Evolutionary conservation across 2,113 vertebrate species (phyloP).

Genomic region (Prionailurus bengalensis): DNA sequence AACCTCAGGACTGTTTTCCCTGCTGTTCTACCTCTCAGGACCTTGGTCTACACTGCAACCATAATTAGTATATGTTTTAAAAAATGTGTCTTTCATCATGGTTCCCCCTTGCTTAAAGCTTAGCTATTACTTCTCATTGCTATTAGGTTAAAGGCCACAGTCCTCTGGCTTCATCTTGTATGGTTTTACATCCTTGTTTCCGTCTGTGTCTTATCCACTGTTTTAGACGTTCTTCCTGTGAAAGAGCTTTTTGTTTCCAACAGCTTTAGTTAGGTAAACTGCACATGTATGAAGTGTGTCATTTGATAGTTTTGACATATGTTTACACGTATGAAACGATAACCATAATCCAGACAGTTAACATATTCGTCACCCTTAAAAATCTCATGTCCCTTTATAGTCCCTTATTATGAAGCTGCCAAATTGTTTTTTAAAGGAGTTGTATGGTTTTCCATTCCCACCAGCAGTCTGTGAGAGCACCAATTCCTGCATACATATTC

Average conservation of each 20-base stretch:
- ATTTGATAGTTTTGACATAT: background rate
- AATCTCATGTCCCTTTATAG: background rate
- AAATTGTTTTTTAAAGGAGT: background rate
- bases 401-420: background rate
- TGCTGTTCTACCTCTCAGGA: background rate
- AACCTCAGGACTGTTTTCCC: background rate
- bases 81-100: background rate
- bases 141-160: background rate
- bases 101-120: background rate
- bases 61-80: background rate
- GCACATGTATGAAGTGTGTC: background rate
- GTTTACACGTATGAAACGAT: background rate
- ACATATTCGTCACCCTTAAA: background rate
- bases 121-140: background rate
- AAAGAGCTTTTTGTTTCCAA: no score
- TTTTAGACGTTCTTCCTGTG: no score
- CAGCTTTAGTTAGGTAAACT: background rate
- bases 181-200: no score
- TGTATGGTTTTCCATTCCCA: background rate
- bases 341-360: background rate
- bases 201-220: no score
- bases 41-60: background rate
- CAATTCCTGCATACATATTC: background rate
- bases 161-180: no score
- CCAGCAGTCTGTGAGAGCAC: background rate